Conservation (phyloP, 92 coral and sea anemone species). For the Montipora capitata region DNA sequence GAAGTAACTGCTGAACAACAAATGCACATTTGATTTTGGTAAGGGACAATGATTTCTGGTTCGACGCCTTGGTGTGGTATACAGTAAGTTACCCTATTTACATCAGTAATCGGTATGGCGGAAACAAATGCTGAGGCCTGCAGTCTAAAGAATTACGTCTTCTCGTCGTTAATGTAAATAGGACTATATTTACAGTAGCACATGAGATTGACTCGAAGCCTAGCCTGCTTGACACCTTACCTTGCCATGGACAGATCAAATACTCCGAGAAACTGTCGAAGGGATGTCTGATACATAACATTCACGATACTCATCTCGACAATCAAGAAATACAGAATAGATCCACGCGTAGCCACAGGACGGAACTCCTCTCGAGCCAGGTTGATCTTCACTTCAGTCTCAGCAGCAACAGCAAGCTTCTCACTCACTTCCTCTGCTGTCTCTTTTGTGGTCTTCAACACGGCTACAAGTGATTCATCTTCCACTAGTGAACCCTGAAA, state of each 20-base stretch:
- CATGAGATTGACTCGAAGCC: too few species aligned
- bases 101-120: too few species aligned
- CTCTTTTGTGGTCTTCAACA: conserved; percentile 89
- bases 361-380: conserved; percentile 95
- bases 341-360: conserved; percentile 95
- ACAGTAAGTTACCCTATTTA: too few species aligned
- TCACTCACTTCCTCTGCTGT: conserved; percentile 97
- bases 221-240: conserved; percentile 23
- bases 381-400: conserved; percentile 92
- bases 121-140: too few species aligned
- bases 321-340: conserved; percentile 91
- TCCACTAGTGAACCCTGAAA: conserved; percentile 88
- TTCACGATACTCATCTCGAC: conserved; percentile 97
- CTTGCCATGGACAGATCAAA: conserved; percentile 93
- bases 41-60: too few species aligned
- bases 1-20: too few species aligned
- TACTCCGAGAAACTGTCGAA: conserved; percentile 89
- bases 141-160: too few species aligned
- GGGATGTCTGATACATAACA: conserved; percentile 94
- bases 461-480: conserved; percentile 94
- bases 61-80: too few species aligned
- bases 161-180: too few species aligned
- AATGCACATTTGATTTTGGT: too few species aligned
- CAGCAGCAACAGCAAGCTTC: conserved; percentile 94
- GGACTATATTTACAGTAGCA: too few species aligned